A percentile compares a stretch with the other conserved stretches of the same genome.
Evolutionary conservation across 2,797 vertebrate genomes (phyloP).

Genomic region (Avahi laniger): DNA sequence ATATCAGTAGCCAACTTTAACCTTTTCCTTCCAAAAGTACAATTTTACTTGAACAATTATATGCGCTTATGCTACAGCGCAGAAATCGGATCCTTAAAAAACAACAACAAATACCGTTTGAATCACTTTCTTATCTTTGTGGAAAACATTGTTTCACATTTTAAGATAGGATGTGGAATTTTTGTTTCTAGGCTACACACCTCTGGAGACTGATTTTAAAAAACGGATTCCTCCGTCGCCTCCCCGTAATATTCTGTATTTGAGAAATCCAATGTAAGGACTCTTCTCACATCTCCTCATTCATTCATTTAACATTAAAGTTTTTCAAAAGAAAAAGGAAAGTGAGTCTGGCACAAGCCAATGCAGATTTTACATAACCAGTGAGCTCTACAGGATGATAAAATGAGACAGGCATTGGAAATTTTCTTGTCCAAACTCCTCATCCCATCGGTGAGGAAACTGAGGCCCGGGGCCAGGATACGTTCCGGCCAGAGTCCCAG

Average conservation of each 20-base stretch:
- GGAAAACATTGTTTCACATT: constrained; percentile 60
- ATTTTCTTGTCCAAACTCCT: not conserved
- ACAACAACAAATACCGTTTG: not conserved
- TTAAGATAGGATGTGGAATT: constrained; percentile 57
- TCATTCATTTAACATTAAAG: constrained; percentile 17
- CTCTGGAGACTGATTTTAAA: constrained; percentile 39
- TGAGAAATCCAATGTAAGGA: constrained; percentile 63
- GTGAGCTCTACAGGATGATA: not conserved
- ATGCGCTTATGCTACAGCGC: constrained; percentile 65
- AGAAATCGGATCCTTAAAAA: constrained; percentile 73
- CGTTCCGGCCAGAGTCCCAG: not conserved
- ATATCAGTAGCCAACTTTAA: constrained; percentile 91
- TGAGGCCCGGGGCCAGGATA: not conserved
- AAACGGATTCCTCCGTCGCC: constrained; percentile 39
- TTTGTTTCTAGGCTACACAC: constrained; percentile 47
- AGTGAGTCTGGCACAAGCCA: not conserved
- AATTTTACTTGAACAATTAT: constrained; percentile 81
- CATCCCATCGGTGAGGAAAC: not conserved
- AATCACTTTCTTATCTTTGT: constrained; percentile 67
- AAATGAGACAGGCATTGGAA: not conserved
- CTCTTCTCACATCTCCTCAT: not conserved
- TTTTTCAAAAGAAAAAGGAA: constrained; percentile 42
- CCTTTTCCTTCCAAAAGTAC: constrained; percentile 90
- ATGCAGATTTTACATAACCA: not conserved
- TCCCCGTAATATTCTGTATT: not conserved